Evolutionary conservation across 2,797 vertebrate species (phyloP).

Genomic region (Emys orbicularis): DNA sequence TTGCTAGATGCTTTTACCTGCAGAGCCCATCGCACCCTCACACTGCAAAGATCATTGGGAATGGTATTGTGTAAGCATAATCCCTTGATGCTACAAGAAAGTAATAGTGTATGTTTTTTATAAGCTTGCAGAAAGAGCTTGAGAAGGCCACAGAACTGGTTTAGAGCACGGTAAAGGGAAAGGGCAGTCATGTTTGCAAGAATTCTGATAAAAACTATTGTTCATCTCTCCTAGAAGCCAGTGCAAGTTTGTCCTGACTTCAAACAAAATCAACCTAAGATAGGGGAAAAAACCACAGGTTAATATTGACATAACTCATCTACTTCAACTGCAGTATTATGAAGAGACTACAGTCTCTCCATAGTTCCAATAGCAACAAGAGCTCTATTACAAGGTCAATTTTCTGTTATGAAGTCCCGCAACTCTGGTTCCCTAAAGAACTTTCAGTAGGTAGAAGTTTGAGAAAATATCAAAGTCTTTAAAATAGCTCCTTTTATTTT

Average conservation of each 20-base stretch:
- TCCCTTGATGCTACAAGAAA: background rate
- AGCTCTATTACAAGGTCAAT: too few species aligned
- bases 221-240: background rate
- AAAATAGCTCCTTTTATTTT: background rate
- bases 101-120: background rate
- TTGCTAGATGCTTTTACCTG: background rate
- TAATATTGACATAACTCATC: too few species aligned
- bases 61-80: background rate
- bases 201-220: background rate
- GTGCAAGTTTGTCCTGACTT: background rate
- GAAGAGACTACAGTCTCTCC: too few species aligned
- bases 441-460: background rate
- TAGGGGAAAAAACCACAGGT: too few species aligned
- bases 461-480: rapidly evolving
- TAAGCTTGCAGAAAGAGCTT: conserved; percentile 3
- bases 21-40: background rate
- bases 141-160: background rate
- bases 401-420: too few species aligned
- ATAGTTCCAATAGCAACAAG: too few species aligned
- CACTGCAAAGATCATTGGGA: rapidly evolving
- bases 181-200: background rate
- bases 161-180: background rate
- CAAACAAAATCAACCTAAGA: background rate
- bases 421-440: background rate
- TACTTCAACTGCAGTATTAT: too few species aligned